Evolutionary conservation across 2,113 vertebrate species (phyloP).

Genomic region (Petroica traversi): DNA sequence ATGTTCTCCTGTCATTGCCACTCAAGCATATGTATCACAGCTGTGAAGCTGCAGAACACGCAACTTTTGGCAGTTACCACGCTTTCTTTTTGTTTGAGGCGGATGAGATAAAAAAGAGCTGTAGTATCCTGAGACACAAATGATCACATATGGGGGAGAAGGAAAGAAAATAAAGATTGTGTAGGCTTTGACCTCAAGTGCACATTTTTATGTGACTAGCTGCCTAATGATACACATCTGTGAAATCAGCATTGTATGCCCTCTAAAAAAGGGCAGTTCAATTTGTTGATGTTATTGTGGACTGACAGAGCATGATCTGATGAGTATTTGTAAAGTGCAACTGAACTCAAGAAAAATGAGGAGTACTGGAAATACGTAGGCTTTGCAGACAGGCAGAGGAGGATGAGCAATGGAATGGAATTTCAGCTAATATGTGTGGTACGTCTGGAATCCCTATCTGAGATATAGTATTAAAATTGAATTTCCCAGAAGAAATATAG

Average conservation of each 20-base stretch:
- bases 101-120: slow-evolving; percentile 33
- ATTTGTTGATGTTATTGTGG: neutral
- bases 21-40: slow-evolving; percentile 34
- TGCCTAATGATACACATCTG: slow-evolving; percentile 28
- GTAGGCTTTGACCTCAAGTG: slow-evolving; percentile 16
- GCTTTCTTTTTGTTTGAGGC: neutral
- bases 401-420: neutral
- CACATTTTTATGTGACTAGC: slow-evolving; percentile 33
- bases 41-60: slow-evolving; percentile 7
- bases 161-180: slow-evolving; percentile 21
- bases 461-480: slow-evolving; percentile 28
- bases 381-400: slow-evolving; percentile 7
- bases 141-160: slow-evolving; percentile 3
- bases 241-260: neutral
- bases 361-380: neutral
- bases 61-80: neutral
- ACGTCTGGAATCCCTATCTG: neutral
- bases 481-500: slow-evolving; percentile 42
- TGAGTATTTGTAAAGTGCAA: neutral
- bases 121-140: neutral
- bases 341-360: neutral
- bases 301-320: neutral
- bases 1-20: slow-evolving; percentile 27
- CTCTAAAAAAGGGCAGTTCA: neutral
- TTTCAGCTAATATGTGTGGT: slow-evolving; percentile 29